Percentiles rank a stretch among this genome's conserved stretches.
Evolutionary conservation across 37 sponge, comb jelly and placozoan genomes (phyloP).

Genomic region (Beroe forskalii): DNA sequence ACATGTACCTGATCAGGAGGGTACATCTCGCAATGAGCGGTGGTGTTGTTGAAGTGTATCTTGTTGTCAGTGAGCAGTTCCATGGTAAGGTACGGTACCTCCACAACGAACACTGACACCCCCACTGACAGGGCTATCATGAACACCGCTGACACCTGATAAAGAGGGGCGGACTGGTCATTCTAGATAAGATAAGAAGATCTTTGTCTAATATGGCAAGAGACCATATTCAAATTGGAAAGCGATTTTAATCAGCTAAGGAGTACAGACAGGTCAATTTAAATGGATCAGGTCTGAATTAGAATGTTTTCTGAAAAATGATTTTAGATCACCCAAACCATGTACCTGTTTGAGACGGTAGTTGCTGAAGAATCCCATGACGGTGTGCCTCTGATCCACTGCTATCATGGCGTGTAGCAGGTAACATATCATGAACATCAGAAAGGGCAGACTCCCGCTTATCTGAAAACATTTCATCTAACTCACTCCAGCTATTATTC

Average conservation of each 20-base stretch:
- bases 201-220: no score
- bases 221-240: neutral
- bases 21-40: no score
- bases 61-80: constrained; percentile 1
- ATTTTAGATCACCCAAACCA: no score
- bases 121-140: neutral
- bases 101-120: constrained; percentile 9
- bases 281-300: no score
- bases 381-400: constrained; percentile 24
- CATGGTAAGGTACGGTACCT: constrained; percentile 30
- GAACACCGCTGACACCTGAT: constrained; percentile 23
- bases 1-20: no score
- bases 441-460: constrained; percentile 35
- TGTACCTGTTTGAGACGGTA: constrained; percentile 32
- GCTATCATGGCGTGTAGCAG: constrained; percentile 46
- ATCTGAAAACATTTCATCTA: no score
- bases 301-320: no score
- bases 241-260: neutral
- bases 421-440: constrained; percentile 40
- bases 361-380: constrained; percentile 48
- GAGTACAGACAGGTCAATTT: no score
- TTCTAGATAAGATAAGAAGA: no score
- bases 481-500: no score
- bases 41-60: no score
- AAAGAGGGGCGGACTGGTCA: no score